Conservation (phyloP, 2,888 invertebrate species). For the Seira ritae region DNA sequence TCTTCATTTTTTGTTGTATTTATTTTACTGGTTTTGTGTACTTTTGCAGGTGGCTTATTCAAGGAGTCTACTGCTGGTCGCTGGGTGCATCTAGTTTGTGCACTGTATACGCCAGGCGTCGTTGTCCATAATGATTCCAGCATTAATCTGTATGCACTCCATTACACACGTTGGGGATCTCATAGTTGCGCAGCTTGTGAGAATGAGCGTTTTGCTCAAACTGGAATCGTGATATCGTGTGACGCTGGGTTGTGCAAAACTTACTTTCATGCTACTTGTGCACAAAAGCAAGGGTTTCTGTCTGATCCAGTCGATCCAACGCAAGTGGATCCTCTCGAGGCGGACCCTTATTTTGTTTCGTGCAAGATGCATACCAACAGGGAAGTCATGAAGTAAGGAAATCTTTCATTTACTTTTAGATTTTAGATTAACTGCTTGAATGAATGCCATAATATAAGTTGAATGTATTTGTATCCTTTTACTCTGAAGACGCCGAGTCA, state of each 20-base stretch:
- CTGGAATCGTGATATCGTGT: conserved; percentile 97
- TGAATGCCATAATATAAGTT: neutral
- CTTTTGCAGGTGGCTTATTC: conserved; percentile 86
- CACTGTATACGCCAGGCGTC: conserved; percentile 97
- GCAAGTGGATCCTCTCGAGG: conserved; percentile 83
- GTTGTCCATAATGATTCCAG: conserved; percentile 90
- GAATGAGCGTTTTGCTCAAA: conserved; percentile 89
- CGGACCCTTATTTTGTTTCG: conserved; percentile 98
- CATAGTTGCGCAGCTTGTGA: conserved; percentile 93
- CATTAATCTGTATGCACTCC: conserved; percentile 94
- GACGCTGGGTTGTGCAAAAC: conserved; percentile 99
- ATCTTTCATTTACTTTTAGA: neutral
- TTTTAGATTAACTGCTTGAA: neutral
- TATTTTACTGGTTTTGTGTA: conserved; percentile 5
- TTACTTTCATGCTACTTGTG: conserved; percentile 98
- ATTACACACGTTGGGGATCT: conserved; percentile 97
- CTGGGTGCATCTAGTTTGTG: conserved; percentile 99
- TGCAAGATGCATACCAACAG: conserved; percentile 97
- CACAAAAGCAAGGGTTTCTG: conserved; percentile 93
- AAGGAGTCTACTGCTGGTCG: conserved; percentile 98
- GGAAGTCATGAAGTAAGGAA: conserved; percentile 81
- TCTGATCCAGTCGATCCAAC: conserved; percentile 85
- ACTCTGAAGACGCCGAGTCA: conserved; percentile 60
- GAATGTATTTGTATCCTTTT: conserved; percentile 1
- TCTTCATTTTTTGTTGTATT: neutral